Conservation (phyloP, 2,888 invertebrate species). For the Mimachlamys varia region DNA sequence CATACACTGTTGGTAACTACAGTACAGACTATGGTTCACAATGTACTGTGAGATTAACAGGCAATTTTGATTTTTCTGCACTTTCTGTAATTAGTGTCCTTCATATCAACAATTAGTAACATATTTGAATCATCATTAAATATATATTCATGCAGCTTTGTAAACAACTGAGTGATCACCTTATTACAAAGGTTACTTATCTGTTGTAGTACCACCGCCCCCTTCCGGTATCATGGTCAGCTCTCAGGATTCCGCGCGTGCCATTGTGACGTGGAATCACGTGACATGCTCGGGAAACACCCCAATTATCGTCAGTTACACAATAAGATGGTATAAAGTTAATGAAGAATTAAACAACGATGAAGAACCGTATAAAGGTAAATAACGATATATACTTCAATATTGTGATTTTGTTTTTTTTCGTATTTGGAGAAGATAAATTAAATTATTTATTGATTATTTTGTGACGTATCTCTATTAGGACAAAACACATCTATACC, state of each 20-base stretch:
- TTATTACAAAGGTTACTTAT: background rate
- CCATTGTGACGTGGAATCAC: slow-evolving; percentile 2
- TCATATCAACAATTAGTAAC: no score
- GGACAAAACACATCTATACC: background rate
- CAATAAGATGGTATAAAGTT: background rate
- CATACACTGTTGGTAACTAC: background rate
- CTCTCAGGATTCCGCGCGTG: background rate
- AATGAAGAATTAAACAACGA: background rate
- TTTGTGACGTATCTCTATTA: background rate
- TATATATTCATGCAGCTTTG: no score
- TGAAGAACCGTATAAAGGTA: background rate
- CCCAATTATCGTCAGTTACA: background rate
- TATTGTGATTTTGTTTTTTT: background rate
- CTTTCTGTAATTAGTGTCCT: no score
- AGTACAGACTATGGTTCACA: no score
- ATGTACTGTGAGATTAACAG: no score
- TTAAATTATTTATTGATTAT: background rate
- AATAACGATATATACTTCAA: background rate
- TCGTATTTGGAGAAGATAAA: background rate
- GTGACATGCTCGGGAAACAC: background rate
- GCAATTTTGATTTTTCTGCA: no score
- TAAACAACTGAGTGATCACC: no score
- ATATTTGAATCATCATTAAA: no score
- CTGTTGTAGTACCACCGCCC: background rate
- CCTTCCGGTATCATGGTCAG: background rate